phyloP scores from a whole-genome alignment of 2,888 invertebrate species.

The Buathra laborator region DNA sequence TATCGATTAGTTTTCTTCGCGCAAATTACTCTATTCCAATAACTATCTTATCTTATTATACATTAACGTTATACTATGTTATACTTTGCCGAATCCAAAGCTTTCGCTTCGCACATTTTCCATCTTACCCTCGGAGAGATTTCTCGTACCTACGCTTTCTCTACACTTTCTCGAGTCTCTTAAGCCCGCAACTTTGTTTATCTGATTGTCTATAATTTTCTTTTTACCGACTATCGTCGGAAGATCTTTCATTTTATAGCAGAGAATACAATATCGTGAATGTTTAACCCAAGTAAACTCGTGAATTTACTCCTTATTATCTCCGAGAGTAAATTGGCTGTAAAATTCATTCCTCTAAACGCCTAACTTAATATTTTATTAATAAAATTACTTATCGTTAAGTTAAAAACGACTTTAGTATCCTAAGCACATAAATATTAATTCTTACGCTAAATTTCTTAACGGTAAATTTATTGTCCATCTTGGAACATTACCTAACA shows the following conservation, averaged over 20 bases:
- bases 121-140: slow-evolving; percentile 48
- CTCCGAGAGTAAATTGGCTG: slow-evolving; percentile 56
- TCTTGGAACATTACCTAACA: slow-evolving; percentile 81
- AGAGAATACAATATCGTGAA: slow-evolving; percentile 40
- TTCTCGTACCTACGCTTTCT: background rate
- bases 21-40: slow-evolving; percentile 20
- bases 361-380: background rate
- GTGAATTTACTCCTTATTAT: slow-evolving; percentile 12
- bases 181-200: slow-evolving; percentile 9
- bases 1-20: slow-evolving; percentile 9
- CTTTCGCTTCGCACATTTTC: background rate
- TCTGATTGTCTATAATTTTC: slow-evolving; percentile 64
- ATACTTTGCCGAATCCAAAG: slow-evolving; percentile 35
- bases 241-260: slow-evolving; percentile 14
- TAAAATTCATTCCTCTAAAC: background rate
- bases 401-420: slow-evolving; percentile 40
- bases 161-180: background rate
- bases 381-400: slow-evolving; percentile 42
- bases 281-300: slow-evolving; percentile 11
- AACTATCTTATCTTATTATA: slow-evolving; percentile 32
- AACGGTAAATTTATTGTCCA: slow-evolving; percentile 81
- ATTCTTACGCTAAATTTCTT: slow-evolving; percentile 71
- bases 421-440: slow-evolving; percentile 62
- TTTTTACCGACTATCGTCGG: slow-evolving; percentile 4
- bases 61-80: slow-evolving; percentile 14